Percentiles rank a stretch among this genome's conserved stretches.
Conservation (phyloP, 64 coral and sea anemone genomes). For the Acropora yongei region DNA sequence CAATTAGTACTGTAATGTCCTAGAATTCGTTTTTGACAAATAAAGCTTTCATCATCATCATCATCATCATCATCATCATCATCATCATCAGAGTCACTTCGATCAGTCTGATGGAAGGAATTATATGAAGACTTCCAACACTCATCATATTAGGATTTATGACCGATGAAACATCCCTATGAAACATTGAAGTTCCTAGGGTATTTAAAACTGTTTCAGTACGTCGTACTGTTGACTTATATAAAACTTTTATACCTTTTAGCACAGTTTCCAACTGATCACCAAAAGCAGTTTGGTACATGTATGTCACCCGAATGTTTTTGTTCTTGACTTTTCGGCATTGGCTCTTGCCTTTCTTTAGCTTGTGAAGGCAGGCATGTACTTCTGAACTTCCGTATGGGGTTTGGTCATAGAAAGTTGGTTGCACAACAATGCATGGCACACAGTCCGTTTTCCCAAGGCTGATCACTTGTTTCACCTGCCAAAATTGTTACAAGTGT, state of each 20-base stretch:
- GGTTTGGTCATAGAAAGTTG: background rate
- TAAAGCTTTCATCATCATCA: no score
- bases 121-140: no score
- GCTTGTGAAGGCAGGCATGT: background rate
- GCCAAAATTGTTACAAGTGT: background rate
- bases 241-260: constrained; percentile 26
- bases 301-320: constrained; percentile 35
- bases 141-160: no score
- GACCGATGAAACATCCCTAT: no score
- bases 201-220: background rate
- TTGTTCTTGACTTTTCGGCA: constrained; percentile 9
- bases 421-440: background rate
- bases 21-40: no score
- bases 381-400: background rate
- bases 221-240: background rate
- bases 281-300: constrained; percentile 42
- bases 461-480: constrained; percentile 29
- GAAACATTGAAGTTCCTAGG: background rate
- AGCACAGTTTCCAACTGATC: background rate
- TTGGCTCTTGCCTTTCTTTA: constrained; percentile 45
- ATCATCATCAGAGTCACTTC: no score
- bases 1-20: no score
- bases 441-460: background rate
- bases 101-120: no score
- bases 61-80: no score